Evolutionary conservation across 2,113 vertebrate genomes (phyloP).

Genomic region (Oryzias woworae): DNA sequence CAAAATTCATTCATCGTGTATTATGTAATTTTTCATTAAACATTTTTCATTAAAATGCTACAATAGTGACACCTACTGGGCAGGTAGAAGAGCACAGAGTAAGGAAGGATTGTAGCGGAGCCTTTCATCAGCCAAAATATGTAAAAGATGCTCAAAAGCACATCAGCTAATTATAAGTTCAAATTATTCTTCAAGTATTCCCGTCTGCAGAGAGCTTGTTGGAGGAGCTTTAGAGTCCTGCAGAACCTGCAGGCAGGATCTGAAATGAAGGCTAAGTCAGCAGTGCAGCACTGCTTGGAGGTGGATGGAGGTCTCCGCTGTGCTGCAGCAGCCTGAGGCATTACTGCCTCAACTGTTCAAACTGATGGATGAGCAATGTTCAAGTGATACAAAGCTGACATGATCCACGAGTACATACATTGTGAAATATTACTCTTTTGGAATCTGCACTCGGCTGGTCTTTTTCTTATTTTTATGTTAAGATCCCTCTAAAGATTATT

Average conservation of each 20-base stretch:
- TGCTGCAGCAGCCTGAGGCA: constrained; percentile 7
- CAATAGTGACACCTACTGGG: background rate
- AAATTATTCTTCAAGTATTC: background rate
- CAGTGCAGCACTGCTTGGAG: background rate
- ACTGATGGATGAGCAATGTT: background rate
- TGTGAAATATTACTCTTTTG: background rate
- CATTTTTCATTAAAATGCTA: too few relatives aligned
- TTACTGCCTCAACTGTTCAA: background rate
- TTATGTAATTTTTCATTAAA: background rate
- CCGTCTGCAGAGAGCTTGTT: background rate
- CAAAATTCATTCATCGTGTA: background rate
- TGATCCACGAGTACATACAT: background rate
- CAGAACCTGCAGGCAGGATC: background rate
- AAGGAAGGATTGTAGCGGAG: background rate
- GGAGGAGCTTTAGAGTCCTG: background rate
- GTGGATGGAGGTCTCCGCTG: constrained; percentile 9
- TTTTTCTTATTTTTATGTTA: too few relatives aligned
- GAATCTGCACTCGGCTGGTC: too few relatives aligned
- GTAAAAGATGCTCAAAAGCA: background rate
- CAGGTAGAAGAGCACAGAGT: background rate
- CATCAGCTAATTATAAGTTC: background rate
- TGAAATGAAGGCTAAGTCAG: background rate
- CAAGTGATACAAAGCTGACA: background rate
- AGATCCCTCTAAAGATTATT: too few relatives aligned
- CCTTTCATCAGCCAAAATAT: too few relatives aligned